Evolutionary conservation across 2,797 vertebrate species (phyloP).

Genomic region (Poecilia velifera): DNA sequence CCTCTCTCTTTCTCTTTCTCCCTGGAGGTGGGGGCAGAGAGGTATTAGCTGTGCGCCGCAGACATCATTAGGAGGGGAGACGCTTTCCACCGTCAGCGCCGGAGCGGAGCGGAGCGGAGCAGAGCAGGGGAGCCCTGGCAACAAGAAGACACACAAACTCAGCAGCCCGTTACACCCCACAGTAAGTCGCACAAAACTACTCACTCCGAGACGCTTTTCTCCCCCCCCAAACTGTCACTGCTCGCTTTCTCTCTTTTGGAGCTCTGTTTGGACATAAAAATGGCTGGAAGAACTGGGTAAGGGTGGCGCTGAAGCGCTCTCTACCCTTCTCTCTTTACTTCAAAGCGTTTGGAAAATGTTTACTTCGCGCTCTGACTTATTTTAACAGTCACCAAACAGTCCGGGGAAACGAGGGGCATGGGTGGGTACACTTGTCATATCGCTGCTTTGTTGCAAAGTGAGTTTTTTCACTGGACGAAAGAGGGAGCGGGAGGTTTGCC

Average conservation of each 20-base stretch:
- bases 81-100: slow-evolving; percentile 88
- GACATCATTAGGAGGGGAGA: slow-evolving; percentile 93
- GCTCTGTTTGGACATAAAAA: slow-evolving; percentile 57
- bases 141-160: slow-evolving; percentile 82
- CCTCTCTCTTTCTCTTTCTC: slow-evolving; percentile 41
- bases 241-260: slow-evolving; percentile 55
- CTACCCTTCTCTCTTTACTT: slow-evolving; percentile 51
- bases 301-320: slow-evolving; percentile 70
- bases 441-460: slow-evolving; percentile 55
- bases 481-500: slow-evolving; percentile 56
- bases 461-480: slow-evolving; percentile 44
- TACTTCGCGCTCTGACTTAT: slow-evolving; percentile 68
- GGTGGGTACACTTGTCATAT: slow-evolving; percentile 57
- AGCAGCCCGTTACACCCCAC: slow-evolving; percentile 87
- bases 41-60: slow-evolving; percentile 87
- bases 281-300: slow-evolving; percentile 74
- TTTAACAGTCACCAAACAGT: slow-evolving; percentile 41
- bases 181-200: slow-evolving; percentile 86
- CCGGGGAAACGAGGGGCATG: not conserved
- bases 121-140: slow-evolving; percentile 81
- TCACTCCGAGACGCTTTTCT: slow-evolving; percentile 24
- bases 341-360: slow-evolving; percentile 67
- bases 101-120: slow-evolving; percentile 84
- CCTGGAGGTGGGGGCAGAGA: slow-evolving; percentile 74
- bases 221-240: slow-evolving; percentile 21